Evolutionary conservation across 2,113 vertebrate species (phyloP).

Genomic region (Triplophysa rosa): DNA sequence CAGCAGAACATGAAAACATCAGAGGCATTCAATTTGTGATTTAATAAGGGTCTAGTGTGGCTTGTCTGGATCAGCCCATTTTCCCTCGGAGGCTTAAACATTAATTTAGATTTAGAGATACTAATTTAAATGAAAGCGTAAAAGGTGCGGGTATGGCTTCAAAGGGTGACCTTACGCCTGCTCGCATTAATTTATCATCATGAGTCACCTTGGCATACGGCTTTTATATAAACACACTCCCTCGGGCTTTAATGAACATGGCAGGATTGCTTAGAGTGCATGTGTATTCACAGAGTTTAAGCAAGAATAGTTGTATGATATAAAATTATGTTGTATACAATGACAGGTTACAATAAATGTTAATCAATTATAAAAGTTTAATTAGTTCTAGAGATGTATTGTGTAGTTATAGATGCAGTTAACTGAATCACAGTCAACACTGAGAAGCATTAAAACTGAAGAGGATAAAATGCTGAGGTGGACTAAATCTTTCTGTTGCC

Average conservation of each 20-base stretch:
- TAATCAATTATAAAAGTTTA: background rate
- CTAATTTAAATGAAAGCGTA: constrained; percentile 15
- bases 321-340: background rate
- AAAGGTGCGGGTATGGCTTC: constrained; percentile 29
- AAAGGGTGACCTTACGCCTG: constrained; percentile 29
- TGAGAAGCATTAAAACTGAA: background rate
- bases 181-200: constrained; percentile 38
- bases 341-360: background rate
- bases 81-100: constrained; percentile 22
- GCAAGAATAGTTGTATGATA: background rate
- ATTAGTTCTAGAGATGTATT: background rate
- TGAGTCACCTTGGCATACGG: constrained; percentile 30
- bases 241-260: constrained; percentile 20
- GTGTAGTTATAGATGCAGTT: background rate
- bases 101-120: constrained; percentile 45
- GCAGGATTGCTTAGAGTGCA: constrained; percentile 2
- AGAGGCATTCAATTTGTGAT: background rate
- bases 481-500: background rate
- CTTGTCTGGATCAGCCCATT: background rate
- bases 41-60: constrained; percentile 6
- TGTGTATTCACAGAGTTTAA: constrained; percentile 16
- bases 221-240: background rate
- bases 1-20: constrained; percentile 10
- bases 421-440: background rate
- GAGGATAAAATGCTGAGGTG: background rate